Base-by-base conservation (phyloP, 2,797 vertebrate genomes). In the Hylomyscus alleni region DNA sequence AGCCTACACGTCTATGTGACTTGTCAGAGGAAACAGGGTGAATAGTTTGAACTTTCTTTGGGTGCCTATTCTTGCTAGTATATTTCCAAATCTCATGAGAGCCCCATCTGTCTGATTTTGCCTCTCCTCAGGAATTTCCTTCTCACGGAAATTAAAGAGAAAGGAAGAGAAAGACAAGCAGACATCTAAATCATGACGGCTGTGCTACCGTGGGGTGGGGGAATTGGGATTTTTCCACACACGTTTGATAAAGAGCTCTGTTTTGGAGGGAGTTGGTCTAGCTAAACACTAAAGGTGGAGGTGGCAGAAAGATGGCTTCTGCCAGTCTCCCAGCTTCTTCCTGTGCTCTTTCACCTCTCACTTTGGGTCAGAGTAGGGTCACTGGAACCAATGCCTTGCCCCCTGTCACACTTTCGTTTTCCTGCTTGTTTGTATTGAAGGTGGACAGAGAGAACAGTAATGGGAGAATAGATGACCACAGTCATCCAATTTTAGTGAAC, bases 11-110 rank as follows among this genome's bases (percentile, higher is more conserved):
- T 93, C 94, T 97, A 0, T 77, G 77, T 76, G 89, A 90, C 37
- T 93, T 83, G 83, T 91, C 87, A 92, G 54, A 96, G 90, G 96
- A 98, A 97, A 96, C 34, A 69, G 65, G 47, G 60, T 81, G 80
- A 96, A 96, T 97, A 95, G 88, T 96, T 97, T 87, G 11, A 58
- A 58, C 95, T 97, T 91, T 96, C 72, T 96, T 54, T 0, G 0
- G 60, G 47, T 90, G 60, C 76, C 93, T 96, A 91, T 96, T 94
- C 94, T 96, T 94, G 90, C 84, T 84, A 92, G 95, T 97, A 86
- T 37, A 89, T 97, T 97, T 96, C 94, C 94, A 93, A 26, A 31
- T 94, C 77, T 92, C 60, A 37, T 44, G 22, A 60, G 56, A 89
- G 75, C 75, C 81, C 60, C 88, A 47, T 88, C 80, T 95, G 80